Conservation (phyloP, 1,140 invertebrate species). For the Teleogryllus occipitalis region DNA sequence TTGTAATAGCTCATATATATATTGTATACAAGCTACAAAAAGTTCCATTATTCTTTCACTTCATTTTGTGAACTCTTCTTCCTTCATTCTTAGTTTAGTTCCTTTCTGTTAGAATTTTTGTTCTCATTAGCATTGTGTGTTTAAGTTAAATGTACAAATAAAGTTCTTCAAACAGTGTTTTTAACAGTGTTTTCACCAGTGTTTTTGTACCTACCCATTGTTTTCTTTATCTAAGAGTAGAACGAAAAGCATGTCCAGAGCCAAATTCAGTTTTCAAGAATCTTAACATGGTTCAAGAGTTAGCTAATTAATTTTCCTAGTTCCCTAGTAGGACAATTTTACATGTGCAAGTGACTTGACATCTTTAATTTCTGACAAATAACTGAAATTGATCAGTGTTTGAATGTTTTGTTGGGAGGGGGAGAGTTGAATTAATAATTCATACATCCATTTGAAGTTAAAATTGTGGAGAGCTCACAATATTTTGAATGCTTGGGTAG, state of each 20-base stretch:
- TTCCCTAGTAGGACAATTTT: too few species aligned
- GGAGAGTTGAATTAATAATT: too few species aligned
- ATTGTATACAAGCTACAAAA: neutral
- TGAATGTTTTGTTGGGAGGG: too few species aligned
- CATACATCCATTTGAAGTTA: too few species aligned
- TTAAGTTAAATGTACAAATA: conserved; percentile 1
- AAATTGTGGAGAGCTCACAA: too few species aligned
- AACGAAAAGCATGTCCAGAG: neutral
- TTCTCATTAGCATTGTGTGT: neutral
- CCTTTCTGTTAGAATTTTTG: neutral
- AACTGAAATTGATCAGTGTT: too few species aligned
- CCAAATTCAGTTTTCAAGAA: neutral
- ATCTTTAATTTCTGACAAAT: too few species aligned
- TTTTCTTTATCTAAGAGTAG: neutral
- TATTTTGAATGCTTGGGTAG: too few species aligned
- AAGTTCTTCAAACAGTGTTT: neutral
- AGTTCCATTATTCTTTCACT: neutral
- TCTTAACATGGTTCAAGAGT: neutral
- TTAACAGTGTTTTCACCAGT: neutral
- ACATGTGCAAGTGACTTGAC: too few species aligned
- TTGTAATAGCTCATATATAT: neutral
- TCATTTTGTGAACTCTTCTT: neutral
- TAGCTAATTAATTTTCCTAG: neutral
- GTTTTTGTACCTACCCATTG: neutral
- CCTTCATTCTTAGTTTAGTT: neutral